Evolutionary conservation across 2,888 invertebrate species (phyloP), one percentile per base, ranked within the genome.

Genomic region (Sylvicola cinctus): DNA sequence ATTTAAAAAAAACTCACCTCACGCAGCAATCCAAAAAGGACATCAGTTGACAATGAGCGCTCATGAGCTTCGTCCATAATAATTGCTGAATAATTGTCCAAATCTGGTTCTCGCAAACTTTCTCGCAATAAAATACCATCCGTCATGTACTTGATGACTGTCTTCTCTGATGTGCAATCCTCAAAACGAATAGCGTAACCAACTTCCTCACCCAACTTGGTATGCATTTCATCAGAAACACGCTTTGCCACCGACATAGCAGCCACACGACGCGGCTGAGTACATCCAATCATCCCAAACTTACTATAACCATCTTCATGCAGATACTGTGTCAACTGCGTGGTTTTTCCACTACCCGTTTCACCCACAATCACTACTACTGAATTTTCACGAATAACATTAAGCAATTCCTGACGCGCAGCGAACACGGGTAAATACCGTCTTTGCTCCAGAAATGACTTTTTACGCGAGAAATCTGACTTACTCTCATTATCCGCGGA

Each of bases 11-110:
- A 13, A 65, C 71, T 68, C 47, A 87, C 87, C 69, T 91, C 90
- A 51, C 93, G 62, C 10, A 96, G 64, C 41, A 96, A 59, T 7
- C 98, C 98, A 54, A 99, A 98, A 28, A 99, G 68, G 34, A 99
- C 96, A 54, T 99, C 98, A 0, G 98, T 99, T 39, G 88, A 95
- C 4, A 99, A 68, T 0, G 95, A 95, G 2, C 98, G 63, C 60
- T 99, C 98, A 60, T 99, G 98, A 38, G 98, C 98, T 62, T 99
- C 98, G 58, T 99, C 98, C 98, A 99, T 98, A 44, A 99, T 96
- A 45, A 99, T 68, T 0, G 88, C 95, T 49, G 90, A 85, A 63
- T 99, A 99, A 51, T 90, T 74, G 56, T 98, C 96, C 42, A 99
- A 63, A 58, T 98, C 96, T 0, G 93, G 79, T 51, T 98, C 98